phyloP scores from a whole-genome alignment of 2,113 vertebrate species.

The Corythoichthys haematopterus region DNA sequence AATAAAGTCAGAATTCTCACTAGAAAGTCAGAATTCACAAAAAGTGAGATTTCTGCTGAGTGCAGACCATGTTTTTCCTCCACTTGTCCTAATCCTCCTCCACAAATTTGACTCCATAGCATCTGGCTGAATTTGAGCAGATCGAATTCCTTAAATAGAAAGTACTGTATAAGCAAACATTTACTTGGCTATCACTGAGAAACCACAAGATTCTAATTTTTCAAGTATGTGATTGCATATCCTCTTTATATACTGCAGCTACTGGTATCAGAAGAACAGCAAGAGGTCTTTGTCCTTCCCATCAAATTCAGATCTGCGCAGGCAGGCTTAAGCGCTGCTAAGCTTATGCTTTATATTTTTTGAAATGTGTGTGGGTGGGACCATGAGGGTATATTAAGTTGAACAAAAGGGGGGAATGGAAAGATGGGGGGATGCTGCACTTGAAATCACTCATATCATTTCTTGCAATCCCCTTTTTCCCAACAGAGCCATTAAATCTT shows the following conservation, averaged over 20 bases:
- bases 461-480: constrained; percentile 3
- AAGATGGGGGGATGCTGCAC: constrained; percentile 11
- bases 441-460: background rate
- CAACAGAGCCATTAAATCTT: background rate
- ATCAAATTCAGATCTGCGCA: constrained; percentile 16
- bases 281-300: constrained; percentile 5
- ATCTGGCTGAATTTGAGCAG: no score
- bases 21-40: no score
- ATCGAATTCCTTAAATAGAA: no score
- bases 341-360: constrained; percentile 16
- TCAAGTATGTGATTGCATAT: background rate
- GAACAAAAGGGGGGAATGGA: constrained; percentile 13
- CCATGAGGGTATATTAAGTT: constrained; percentile 26
- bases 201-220: background rate
- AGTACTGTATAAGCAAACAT: no score
- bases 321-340: constrained; percentile 37
- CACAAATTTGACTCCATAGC: no score
- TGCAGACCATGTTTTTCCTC: no score
- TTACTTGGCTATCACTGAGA: no score
- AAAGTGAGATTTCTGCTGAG: no score
- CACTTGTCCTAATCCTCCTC: no score
- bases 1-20: no score
- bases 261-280: background rate
- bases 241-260: background rate
- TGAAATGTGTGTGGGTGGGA: constrained; percentile 16